These are phyloP conservation scores for Carpatolechia fugitivella DNA, from an alignment of 2,888 invertebrate species.

Conservation along the genomic window DNA sequence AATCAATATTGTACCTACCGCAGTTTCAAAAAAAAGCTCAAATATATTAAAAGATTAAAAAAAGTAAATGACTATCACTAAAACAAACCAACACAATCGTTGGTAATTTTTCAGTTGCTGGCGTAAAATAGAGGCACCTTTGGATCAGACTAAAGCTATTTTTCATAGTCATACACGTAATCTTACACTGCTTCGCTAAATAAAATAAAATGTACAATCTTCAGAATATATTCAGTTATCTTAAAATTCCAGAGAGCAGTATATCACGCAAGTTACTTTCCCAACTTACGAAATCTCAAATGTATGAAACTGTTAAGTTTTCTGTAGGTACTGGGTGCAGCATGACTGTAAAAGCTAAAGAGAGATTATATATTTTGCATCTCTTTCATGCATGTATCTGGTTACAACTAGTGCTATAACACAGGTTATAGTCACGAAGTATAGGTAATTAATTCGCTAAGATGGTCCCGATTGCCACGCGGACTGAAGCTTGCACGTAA, in stretches of 20 bases:
- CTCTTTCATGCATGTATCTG: too few relatives aligned
- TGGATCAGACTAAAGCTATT: conserved; percentile 32
- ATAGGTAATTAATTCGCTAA: conserved; percentile 7
- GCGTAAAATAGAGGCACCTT: conserved; percentile 32
- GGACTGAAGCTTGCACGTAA: conserved; percentile 18
- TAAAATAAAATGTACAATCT: conserved; percentile 2
- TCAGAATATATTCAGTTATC: conserved; percentile 5
- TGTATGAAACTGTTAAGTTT: background rate
- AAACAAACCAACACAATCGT: conserved; percentile 27
- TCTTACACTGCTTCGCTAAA: background rate
- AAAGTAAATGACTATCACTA: conserved; percentile 27
- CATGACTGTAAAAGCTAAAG: too few relatives aligned
- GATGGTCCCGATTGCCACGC: conserved; percentile 11
- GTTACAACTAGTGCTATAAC: too few relatives aligned
- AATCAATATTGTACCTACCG: too few relatives aligned
- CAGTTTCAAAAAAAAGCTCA: background rate
- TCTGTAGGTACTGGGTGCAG: background rate
- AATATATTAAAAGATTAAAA: conserved; percentile 21
- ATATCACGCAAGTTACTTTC: background rate
- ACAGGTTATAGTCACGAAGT: conserved; percentile 6
- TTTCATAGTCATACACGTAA: conserved; percentile 27
- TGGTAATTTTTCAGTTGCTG: conserved; percentile 32
- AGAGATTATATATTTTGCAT: too few relatives aligned
- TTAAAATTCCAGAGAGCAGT: conserved; percentile 2
- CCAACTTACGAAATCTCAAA: conserved; percentile 1